Conservation (phyloP, 2,113 vertebrate genomes). For the Sinocyclocheilus maitianheensis region DNA sequence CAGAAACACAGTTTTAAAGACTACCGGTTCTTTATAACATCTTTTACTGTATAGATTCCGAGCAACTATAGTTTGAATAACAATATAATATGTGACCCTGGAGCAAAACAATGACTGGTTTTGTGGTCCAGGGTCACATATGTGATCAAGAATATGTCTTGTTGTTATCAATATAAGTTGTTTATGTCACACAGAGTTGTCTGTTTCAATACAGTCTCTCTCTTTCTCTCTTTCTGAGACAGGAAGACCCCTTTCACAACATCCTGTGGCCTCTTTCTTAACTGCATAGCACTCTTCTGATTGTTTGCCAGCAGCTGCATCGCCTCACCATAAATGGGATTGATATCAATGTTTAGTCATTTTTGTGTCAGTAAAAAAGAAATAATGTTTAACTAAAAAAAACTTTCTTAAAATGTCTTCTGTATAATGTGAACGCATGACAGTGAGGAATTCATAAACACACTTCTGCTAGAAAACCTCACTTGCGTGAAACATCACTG, state of each 20-base stretch:
- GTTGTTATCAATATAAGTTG: neutral
- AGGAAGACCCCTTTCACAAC: neutral
- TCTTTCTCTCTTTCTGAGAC: neutral
- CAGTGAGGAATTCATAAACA: neutral
- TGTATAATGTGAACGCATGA: neutral
- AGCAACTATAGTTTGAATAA: neutral
- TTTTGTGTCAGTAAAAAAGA: neutral
- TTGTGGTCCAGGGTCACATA: too few species aligned
- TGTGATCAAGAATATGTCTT: neutral
- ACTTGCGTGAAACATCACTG: neutral
- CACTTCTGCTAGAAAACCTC: neutral
- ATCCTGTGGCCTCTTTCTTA: conserved; percentile 2
- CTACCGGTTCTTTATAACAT: neutral
- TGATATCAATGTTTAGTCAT: neutral
- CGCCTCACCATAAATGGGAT: neutral
- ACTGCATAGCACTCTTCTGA: neutral
- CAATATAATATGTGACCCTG: neutral
- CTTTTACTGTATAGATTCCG: neutral
- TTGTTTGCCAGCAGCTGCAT: neutral
- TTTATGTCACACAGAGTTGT: neutral
- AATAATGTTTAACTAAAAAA: neutral
- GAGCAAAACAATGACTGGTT: too few species aligned
- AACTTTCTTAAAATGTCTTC: neutral
- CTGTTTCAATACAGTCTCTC: neutral
- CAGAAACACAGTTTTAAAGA: neutral